Evolutionary conservation across 2,113 vertebrate species (phyloP), one percentile per base, ranked within the genome.

Genomic region (Etia nguti): DNA sequence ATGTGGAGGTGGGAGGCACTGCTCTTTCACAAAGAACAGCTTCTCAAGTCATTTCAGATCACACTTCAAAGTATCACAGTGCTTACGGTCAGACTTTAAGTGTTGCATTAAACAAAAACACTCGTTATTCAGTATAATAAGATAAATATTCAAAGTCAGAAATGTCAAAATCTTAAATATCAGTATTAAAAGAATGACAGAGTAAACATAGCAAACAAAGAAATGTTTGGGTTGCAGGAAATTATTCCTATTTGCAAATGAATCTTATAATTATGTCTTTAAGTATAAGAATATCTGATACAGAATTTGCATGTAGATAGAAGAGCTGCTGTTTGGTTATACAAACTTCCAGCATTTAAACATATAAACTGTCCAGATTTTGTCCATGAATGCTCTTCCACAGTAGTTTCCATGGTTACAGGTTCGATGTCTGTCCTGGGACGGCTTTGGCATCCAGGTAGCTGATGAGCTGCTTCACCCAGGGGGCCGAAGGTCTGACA

Each of bases 381-480:
- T 36, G 3, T 57, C 38, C 22, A 10, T 1, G 4, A 36, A 43
- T 12, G 24, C 36, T 52, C 12, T 38, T 5, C 5, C 5, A 6
- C 0, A 13, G 13, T 83, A 55, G 79, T 12, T 52, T 29, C 10
- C 41, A 29, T 10, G 83, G n/a, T 94, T 93, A 95, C 77, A 93
- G 22, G 68, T 50, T 55, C 54, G 68, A 80, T 2, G 52, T 11
- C 52, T 84, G 0, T 68, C 93, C 94, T 10, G 29, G 13, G 9
- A 10, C 2, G 2, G 20, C 1, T 48, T 83, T 95, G 68, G 6
- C 9, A 15, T 96, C 79, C 22, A 57, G 55, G 55, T 56, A 56
- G 65, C 7, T 79, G 18, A 95, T 92, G 83, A 93, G 57, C 1
- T 88, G 24, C 82, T 92, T 86, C 83, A 96, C 95, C 96, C 96